A percentile compares a stretch with the other conserved stretches of the same genome.
Evolutionary conservation across 2,113 vertebrate genomes (phyloP).

Genomic region (Micronycteris hirsuta): DNA sequence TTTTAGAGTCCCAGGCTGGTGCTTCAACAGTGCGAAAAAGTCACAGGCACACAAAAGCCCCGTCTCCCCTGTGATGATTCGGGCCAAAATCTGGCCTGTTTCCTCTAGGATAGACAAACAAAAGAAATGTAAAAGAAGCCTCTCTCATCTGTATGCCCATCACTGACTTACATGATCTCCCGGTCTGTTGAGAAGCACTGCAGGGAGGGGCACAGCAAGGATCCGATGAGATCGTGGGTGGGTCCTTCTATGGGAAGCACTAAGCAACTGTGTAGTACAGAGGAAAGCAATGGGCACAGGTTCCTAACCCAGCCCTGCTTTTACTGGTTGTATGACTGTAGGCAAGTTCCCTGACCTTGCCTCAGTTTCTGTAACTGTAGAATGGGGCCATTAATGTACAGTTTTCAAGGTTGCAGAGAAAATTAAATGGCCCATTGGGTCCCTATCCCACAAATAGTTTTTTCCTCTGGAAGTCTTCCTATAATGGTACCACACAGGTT

Average conservation of each 20-base stretch:
- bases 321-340: not conserved
- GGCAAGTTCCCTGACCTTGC: not conserved
- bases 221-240: not conserved
- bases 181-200: not conserved
- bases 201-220: not conserved
- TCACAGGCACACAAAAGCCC: not conserved
- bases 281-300: fast-evolving
- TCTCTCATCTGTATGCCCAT: not conserved
- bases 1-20: constrained; percentile 19
- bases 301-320: not conserved
- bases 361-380: not conserved
- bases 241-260: not conserved
- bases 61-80: not conserved
- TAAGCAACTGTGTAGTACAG: not conserved
- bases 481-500: not conserved
- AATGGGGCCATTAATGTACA: not conserved
- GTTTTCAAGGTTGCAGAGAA: not conserved
- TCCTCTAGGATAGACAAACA: not conserved
- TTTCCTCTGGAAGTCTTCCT: not conserved
- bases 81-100: not conserved
- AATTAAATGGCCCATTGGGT: not conserved
- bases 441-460: not conserved
- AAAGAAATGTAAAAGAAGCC: not conserved
- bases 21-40: not conserved
- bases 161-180: not conserved